Evolutionary conservation across 2,113 vertebrate genomes (phyloP).

Genomic region (Elgaria multicarinata): DNA sequence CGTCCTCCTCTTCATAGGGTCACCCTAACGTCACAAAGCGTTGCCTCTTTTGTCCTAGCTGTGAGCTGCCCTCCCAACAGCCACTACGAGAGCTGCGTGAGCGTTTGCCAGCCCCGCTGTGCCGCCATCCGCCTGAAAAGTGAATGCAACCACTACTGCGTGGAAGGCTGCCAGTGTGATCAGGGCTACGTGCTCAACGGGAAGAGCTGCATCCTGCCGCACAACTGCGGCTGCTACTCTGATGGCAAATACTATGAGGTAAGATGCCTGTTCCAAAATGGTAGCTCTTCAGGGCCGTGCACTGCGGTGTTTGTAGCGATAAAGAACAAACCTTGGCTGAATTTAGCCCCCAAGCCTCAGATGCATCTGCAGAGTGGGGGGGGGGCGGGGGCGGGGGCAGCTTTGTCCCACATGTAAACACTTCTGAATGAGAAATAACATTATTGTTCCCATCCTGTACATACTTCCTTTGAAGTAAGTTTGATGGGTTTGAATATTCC

Average conservation of each 20-base stretch:
- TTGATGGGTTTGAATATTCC: background rate
- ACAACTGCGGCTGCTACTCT: conserved; percentile 95
- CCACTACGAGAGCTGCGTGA: conserved; percentile 93
- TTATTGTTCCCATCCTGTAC: background rate
- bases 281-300: background rate
- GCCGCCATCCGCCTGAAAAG: conserved; percentile 92
- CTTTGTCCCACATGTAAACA: background rate
- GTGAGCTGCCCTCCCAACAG: conserved; percentile 93
- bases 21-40: no score
- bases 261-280: background rate
- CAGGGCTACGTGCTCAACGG: conserved; percentile 92
- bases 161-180: conserved; percentile 97
- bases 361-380: no score
- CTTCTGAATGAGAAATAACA: background rate
- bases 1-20: no score
- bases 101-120: conserved; percentile 93
- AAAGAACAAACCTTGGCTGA: background rate
- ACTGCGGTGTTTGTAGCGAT: background rate
- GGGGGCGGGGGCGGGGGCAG: background rate
- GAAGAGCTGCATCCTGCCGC: conserved; percentile 92
- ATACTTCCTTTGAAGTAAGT: background rate
- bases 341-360: background rate
- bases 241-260: conserved; percentile 97
- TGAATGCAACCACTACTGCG: conserved; percentile 93
- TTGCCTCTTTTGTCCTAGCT: conserved; percentile 72